These are phyloP conservation scores for Anthopleura xanthogrammica DNA, from an alignment of 92 coral and sea anemone genomes.

Conservation along the genomic window DNA sequence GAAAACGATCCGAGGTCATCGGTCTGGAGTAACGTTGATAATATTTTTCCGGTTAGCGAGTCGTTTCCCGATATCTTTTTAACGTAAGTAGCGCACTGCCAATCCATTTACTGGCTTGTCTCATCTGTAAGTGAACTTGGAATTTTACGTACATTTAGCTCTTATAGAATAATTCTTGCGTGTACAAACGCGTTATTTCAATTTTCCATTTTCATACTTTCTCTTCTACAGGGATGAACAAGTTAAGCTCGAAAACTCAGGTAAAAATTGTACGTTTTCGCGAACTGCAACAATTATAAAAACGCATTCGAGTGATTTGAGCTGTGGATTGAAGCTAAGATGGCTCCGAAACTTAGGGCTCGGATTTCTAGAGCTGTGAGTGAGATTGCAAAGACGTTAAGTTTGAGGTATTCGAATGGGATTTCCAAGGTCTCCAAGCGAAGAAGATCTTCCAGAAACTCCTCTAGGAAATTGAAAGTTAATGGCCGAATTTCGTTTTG, in stretches of 20 bases:
- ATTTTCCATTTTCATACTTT: background rate
- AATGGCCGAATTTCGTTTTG: background rate
- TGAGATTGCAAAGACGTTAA: slow-evolving; percentile 16
- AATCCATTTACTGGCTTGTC: background rate
- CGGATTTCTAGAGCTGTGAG: slow-evolving; percentile 2
- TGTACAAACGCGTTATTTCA: slow-evolving; percentile 42
- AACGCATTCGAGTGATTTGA: background rate
- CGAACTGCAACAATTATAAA: background rate
- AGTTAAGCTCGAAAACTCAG: slow-evolving; percentile 40
- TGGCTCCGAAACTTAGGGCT: slow-evolving; percentile 8
- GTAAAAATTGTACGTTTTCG: slow-evolving; percentile 9
- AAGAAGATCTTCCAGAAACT: background rate
- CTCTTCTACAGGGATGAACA: slow-evolving; percentile 43
- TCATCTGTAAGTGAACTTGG: background rate
- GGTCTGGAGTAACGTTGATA: slow-evolving; percentile 7
- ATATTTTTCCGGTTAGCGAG: slow-evolving; percentile 28
- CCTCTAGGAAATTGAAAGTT: background rate
- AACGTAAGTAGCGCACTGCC: slow-evolving; percentile 22
- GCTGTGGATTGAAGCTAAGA: background rate
- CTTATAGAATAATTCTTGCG: slow-evolving; percentile 2
- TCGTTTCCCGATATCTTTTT: slow-evolving; percentile 30
- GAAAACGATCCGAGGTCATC: background rate
- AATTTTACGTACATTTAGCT: slow-evolving; percentile 6
- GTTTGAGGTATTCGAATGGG: background rate
- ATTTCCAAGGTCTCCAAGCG: background rate